Conservation (phyloP, 2,113 vertebrate genomes). For the Thoracochromis brauschi region DNA sequence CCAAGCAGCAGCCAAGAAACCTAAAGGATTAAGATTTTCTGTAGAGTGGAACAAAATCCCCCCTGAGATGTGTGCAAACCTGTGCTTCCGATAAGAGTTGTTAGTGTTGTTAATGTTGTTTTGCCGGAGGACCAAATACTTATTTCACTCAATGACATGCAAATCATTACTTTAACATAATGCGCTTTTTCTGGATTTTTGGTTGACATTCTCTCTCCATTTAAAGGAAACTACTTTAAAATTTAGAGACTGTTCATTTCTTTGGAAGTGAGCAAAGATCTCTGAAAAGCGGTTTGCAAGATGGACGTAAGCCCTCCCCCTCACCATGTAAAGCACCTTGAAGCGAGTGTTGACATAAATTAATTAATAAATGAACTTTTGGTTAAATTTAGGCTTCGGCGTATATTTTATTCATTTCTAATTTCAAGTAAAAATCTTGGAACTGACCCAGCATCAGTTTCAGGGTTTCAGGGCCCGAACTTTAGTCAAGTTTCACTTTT, state of each 20-base stretch:
- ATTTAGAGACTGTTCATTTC: background rate
- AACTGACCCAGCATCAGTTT: background rate
- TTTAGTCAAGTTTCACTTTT: background rate
- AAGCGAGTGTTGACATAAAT: background rate
- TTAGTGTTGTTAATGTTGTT: background rate
- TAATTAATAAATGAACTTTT: background rate
- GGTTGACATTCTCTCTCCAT: background rate
- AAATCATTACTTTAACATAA: background rate
- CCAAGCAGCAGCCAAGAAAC: background rate
- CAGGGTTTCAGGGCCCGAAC: background rate
- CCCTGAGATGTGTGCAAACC: background rate
- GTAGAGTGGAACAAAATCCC: background rate
- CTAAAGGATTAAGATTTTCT: background rate
- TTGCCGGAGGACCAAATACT: background rate
- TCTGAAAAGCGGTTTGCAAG: background rate
- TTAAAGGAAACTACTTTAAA: background rate
- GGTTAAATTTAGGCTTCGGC: background rate
- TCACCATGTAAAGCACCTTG: background rate
- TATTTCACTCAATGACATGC: background rate
- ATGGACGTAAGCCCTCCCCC: background rate
- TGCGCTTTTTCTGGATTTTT: background rate
- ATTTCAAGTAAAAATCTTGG: background rate
- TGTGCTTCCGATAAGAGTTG: background rate
- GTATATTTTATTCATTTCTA: background rate
- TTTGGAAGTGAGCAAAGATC: background rate